Evolutionary conservation across 2,888 invertebrate genomes (phyloP), one percentile per base, ranked within the genome.

Genomic region (Alcis repandata): DNA sequence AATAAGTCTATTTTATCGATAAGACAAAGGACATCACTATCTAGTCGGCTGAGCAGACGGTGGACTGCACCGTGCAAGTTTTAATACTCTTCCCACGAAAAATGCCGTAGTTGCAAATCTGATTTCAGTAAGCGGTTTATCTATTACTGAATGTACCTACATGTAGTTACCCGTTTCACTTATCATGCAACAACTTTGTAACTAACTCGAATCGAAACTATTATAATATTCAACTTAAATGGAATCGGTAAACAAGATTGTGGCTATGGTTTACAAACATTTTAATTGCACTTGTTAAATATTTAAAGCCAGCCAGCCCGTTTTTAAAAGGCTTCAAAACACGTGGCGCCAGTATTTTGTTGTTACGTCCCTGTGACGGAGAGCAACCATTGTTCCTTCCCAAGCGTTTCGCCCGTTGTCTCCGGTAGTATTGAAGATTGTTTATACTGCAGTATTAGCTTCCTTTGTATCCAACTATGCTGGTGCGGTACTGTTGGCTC

Each of bases 61-160:
- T 68, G 59, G 72, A 75, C 74, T 80, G 82, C 79, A 82, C 63
- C 76, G 70, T 79, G 75, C 76, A 79, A 79, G 77, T 73, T 71
- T 63, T 53, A 60, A 66, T 52, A 64, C 61, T 53, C 17, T 22
- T 19, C 15, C 57, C 46, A 19, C 13, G 63, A 48, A 74, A 52
- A 77, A 54, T 22, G 62, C 49, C 53, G 43, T 57, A 72, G 48
- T 60, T 73, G 67, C 10, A 51, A 61, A 59, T 2, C 3, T 8
- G 15, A 48, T 58, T 48, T 22, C 13, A 40, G 19, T 36, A 36
- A 51, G 20, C 20, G 13, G 19, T 19, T 51, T 36, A n/a, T 51
- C 3, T 33, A 17, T 49, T 11, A 17, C 32, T 48, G 13, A 45
- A 11, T 13, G 13, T 20, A 13, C 3, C 11, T 45, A 45, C 19